Evolutionary conservation across 2,113 vertebrate genomes (phyloP).

Genomic region (Corythornis vintsioides): DNA sequence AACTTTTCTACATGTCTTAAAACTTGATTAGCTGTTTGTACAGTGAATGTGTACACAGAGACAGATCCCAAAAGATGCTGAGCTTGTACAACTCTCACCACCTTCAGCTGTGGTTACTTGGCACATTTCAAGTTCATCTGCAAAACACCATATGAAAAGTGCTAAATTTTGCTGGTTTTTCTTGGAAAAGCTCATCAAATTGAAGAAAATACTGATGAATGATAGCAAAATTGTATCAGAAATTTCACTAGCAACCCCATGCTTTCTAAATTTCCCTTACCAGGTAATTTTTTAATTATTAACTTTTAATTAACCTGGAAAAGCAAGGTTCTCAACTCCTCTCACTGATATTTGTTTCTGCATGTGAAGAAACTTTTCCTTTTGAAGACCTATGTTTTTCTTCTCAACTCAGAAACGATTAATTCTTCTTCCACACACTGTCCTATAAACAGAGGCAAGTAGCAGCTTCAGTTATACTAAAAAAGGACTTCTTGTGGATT

Average conservation of each 20-base stretch:
- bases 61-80: constrained; percentile 41
- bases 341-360: not conserved
- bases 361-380: not conserved
- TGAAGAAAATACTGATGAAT: not conserved
- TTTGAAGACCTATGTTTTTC: not conserved
- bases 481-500: not conserved
- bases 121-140: constrained; percentile 21
- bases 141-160: not conserved
- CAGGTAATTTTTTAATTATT: not conserved
- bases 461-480: not conserved
- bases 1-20: constrained; percentile 17
- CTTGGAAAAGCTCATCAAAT: not conserved
- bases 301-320: not conserved
- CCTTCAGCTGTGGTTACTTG: constrained; percentile 26
- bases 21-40: constrained; percentile 51
- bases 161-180: not conserved
- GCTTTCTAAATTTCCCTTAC: not conserved
- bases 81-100: constrained; percentile 4
- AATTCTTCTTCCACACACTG: not conserved
- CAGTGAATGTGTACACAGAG: constrained; percentile 22
- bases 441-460: not conserved
- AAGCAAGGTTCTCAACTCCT: not conserved
- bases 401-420: not conserved
- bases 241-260: not conserved
- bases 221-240: not conserved